These are phyloP conservation scores for Callyntrura guangdongensis DNA, from an alignment of 2,888 invertebrate species.

Conservation along the genomic window DNA sequence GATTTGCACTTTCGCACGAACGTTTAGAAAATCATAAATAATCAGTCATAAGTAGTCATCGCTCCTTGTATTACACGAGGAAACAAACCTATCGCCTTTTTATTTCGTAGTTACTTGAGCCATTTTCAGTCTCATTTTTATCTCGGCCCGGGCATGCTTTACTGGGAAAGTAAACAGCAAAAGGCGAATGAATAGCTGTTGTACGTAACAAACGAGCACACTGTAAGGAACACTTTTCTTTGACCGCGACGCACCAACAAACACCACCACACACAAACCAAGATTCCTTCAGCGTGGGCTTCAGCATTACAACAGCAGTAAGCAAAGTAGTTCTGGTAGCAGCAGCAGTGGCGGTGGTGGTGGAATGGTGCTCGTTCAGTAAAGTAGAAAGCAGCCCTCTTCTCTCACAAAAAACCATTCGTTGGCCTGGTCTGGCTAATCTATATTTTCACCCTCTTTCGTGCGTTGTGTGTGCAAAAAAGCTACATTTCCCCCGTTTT, in stretches of 20 bases:
- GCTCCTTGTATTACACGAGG: neutral
- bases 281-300: constrained; percentile 1
- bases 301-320: constrained; percentile 8
- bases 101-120: constrained; percentile 49
- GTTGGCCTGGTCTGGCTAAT: constrained; percentile 50
- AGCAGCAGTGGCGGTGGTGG: constrained; percentile 37
- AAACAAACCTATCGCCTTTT: constrained; percentile 26
- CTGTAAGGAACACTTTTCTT: constrained; percentile 27
- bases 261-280: constrained; percentile 2
- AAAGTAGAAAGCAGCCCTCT: constrained; percentile 64
- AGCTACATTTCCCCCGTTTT: constrained; percentile 66
- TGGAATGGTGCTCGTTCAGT: constrained; percentile 1
- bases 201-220: neutral
- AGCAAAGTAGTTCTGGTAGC: neutral
- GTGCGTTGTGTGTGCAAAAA: constrained; percentile 64
- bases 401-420: constrained; percentile 46
- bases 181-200: constrained; percentile 50
- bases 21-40: neutral
- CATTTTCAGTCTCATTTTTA: constrained; percentile 60
- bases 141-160: constrained; percentile 71
- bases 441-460: constrained; percentile 71
- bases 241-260: constrained; percentile 34
- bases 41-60: neutral
- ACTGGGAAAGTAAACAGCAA: constrained; percentile 53
- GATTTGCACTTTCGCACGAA: neutral